Base-by-base conservation (phyloP, 2,888 invertebrate species). In the Aporophyla lueneburgensis region DNA sequence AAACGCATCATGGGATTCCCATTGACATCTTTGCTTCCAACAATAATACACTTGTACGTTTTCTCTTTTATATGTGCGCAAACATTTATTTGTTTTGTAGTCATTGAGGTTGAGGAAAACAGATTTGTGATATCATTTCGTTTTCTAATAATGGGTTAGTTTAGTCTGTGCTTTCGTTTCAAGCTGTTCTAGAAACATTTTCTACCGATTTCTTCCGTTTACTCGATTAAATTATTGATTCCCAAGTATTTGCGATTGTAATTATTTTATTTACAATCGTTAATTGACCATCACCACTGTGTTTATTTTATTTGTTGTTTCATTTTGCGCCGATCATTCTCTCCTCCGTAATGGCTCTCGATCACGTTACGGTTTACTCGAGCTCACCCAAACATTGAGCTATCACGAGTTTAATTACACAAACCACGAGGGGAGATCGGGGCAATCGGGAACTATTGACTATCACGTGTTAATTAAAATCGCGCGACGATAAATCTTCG, bases 401-500 rank as follows among this genome's bases (percentile, higher is more conserved):
- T 91, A 92, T 93, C 93, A 91, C 78, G 86, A 73, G 68, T 70
- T 82, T 89, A 91, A 92, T 93, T 92, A 90, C 81, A 85, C 74
- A 85, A 75, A 79, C 75, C 65, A 72, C 65, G 89, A 91, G 89
- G 91, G 89, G 86, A 69, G 79, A 77, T 78, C 71, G 72, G 82
- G 86, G 80, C 81, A 79, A 86, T 89, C 78, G 69, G 81, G 83
- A 82, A 89, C 87, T 89, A 89, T 92, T 90, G 91, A 90, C 90
- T 92, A 93, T 93, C 89, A 93, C 89, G 92, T 93, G 94, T 91
- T 95, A 95, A 95, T 95, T 95, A 94, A 95, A 95, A 94, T 91
- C 74, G 91, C 87, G 87, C 89, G 86, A 85, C 92, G 91, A 95
- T 95, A 95, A 95, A 95, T 95, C 95, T 95, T 93, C 92, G 71